A percentile compares a stretch with the other conserved stretches of the same genome.
Conservation (phyloP, 2,888 invertebrate genomes). For the Choristoneura rosaceana region DNA sequence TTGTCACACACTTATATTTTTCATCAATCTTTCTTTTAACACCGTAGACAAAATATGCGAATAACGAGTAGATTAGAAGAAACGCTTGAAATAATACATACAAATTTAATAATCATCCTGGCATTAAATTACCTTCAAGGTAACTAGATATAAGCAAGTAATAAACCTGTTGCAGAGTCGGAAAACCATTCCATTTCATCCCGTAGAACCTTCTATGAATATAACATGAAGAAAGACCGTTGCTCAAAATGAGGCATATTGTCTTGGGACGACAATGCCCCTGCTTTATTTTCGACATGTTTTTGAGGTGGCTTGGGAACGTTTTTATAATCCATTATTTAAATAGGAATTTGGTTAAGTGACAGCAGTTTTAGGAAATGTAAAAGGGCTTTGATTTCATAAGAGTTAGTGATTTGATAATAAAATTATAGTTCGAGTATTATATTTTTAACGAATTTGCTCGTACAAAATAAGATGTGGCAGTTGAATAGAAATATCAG, state of each 20-base stretch:
- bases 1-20: too few species aligned
- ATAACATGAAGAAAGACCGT: conserved; percentile 40
- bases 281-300: conserved; percentile 53
- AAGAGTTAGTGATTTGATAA: background rate
- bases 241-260: conserved; percentile 56
- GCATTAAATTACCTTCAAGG: background rate
- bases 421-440: too few species aligned
- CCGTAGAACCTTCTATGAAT: conserved; percentile 31
- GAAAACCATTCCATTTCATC: conserved; percentile 35
- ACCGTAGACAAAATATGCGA: too few species aligned
- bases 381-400: background rate
- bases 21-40: too few species aligned
- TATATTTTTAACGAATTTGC: too few species aligned
- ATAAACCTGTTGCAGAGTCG: conserved; percentile 33
- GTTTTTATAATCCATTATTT: conserved; percentile 36
- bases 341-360: conserved; percentile 10
- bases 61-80: too few species aligned
- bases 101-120: background rate
- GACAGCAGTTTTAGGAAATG: background rate
- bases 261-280: conserved; percentile 62
- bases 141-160: conserved; percentile 12
- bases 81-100: too few species aligned
- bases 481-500: too few species aligned
- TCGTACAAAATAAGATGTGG: too few species aligned
- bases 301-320: conserved; percentile 25